Evolutionary conservation across 2,888 invertebrate genomes (phyloP), one percentile per base, ranked within the genome.

Genomic region (Orthosia incerta): DNA sequence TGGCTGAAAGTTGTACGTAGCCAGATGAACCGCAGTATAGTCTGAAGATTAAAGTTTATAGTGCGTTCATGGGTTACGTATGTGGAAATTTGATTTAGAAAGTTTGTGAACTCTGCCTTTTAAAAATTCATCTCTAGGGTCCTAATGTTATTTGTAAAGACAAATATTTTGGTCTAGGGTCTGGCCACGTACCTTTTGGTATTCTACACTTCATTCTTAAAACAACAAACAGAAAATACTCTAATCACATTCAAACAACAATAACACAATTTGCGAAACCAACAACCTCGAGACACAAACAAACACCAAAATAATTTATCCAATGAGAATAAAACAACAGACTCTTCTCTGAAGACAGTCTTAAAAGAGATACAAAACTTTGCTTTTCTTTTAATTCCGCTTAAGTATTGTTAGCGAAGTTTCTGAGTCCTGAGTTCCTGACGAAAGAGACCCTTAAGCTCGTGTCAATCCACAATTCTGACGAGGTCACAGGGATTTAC

Each of bases 391-490:
- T 88, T 88, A 89, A 88, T 89, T 84, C 86, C 76, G 80, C 81
- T 74, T 88, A 89, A 89, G 88, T 88, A 88, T 89, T 89, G 87
- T 91, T 86, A 80, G 74, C 74, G 45, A 89, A 90, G 87, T 89
- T 88, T 81, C 82, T 80, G 81, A 82, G 79, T 74, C 74, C 81
- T 86, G 83, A 81, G 82, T 79, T 74, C 74, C 82, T 86, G 82
- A 81, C 82, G 79, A 84, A 83, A 85, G 86, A 82, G 73, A 68
- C 67, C 70, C 79, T 76, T 87, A 88, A 89, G 87, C 85, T 79
- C 79, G 74, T 86, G 90, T 91, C 89, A 85, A 89, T 89, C 84
- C 83, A 78, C 84, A 79, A 68, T 73, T 68, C 75, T 80, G 85
- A 81, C 80, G 82, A 87, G 83, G 87, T 85, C 83, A 79, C 74